Conservation (phyloP, 1,140 invertebrate genomes). For the Mactra quadrangularis region DNA sequence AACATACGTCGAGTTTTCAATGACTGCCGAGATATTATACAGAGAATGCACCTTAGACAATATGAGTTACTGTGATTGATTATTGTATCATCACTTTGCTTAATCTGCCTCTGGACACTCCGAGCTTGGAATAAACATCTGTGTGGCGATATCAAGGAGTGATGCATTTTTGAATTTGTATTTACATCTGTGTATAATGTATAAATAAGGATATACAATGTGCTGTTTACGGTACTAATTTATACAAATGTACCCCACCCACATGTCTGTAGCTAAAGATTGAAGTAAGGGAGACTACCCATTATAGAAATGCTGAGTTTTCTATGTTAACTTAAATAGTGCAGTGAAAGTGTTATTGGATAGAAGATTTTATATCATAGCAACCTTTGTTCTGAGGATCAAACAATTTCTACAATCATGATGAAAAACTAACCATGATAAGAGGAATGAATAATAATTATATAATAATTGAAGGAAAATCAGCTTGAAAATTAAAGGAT, state of each 20-base stretch:
- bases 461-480: too few relatives aligned
- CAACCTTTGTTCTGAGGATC: slow-evolving; percentile 27
- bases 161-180: slow-evolving; percentile 63
- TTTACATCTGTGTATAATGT: slow-evolving; percentile 58
- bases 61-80: slow-evolving; percentile 97
- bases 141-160: slow-evolving; percentile 33
- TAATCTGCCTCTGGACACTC: slow-evolving; percentile 33
- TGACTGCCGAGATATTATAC: slow-evolving; percentile 99
- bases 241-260: slow-evolving; percentile 17
- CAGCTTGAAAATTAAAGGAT: too few relatives aligned
- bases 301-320: slow-evolving; percentile 34
- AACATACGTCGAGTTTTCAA: slow-evolving; percentile 99
- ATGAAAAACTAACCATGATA: too few relatives aligned
- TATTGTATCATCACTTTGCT: slow-evolving; percentile 5
- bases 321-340: slow-evolving; percentile 14
- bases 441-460: too few relatives aligned
- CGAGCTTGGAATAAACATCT: slow-evolving; percentile 33
- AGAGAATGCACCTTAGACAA: slow-evolving; percentile 99
- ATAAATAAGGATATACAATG: slow-evolving; percentile 46
- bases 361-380: slow-evolving; percentile 15
- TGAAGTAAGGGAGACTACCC: slow-evolving; percentile 20
- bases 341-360: slow-evolving; percentile 19
- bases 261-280: slow-evolving; percentile 1
- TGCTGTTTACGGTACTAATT: slow-evolving; percentile 35
- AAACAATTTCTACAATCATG: slow-evolving; percentile 33